Conservation (phyloP, 2,113 vertebrate genomes). For the Amphilophus citrinellus region DNA sequence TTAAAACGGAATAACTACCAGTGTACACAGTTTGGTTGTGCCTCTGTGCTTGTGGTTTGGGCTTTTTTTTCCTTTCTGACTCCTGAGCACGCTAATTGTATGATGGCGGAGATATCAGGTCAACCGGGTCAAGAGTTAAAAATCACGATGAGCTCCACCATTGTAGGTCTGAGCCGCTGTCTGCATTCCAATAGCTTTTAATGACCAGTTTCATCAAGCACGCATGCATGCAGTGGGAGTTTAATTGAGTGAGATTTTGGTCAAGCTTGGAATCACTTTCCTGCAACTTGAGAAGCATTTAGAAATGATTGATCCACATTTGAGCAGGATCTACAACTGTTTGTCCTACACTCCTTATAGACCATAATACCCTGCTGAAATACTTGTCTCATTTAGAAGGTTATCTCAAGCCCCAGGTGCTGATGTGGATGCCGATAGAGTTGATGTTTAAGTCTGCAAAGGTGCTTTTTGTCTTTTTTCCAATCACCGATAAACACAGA, state of each 20-base stretch:
- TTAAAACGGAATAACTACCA: background rate
- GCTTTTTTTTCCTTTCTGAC: background rate
- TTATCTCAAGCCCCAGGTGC: constrained; percentile 29
- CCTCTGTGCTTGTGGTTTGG: background rate
- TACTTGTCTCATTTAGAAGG: constrained; percentile 42
- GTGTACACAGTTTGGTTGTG: background rate
- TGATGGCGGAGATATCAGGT: constrained; percentile 29
- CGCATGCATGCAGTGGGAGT: background rate
- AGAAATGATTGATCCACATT: background rate
- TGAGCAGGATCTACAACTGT: constrained; percentile 1
- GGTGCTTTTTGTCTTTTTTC: constrained; percentile 3
- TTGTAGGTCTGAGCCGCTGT: background rate
- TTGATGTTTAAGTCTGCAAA: background rate
- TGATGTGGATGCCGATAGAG: constrained; percentile 37
- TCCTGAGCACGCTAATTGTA: constrained; percentile 16
- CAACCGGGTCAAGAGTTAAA: constrained; percentile 21
- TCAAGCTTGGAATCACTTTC: constrained; percentile 9
- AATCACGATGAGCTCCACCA: constrained; percentile 9
- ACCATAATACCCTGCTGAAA: constrained; percentile 14
- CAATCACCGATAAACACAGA: constrained; percentile 14
- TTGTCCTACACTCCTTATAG: background rate
- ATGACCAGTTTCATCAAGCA: constrained; percentile 23
- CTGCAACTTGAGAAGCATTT: constrained; percentile 18
- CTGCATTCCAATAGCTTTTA: constrained; percentile 45
- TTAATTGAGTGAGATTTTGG: constrained; percentile 32